Percentiles rank a stretch among this genome's conserved stretches.
These are phyloP conservation scores for Saxidomus purpurata DNA, from an alignment of 1,140 invertebrate species.

Conservation along the genomic window DNA sequence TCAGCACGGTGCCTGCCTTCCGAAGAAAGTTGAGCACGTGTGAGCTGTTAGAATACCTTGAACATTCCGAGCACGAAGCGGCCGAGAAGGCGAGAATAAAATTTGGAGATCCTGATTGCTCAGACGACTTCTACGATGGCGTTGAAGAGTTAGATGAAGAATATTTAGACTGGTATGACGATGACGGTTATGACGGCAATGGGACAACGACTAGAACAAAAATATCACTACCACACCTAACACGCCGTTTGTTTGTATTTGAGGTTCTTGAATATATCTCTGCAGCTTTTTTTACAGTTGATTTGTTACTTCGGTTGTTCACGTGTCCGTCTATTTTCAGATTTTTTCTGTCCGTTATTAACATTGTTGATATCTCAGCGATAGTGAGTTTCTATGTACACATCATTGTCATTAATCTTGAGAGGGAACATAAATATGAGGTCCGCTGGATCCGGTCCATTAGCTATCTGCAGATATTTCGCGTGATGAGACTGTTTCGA, in stretches of 20 bases:
- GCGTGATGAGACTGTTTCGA: constrained; percentile 98
- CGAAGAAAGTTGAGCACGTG: constrained; percentile 33
- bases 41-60: constrained; percentile 42
- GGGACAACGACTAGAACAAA: not conserved
- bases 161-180: not conserved
- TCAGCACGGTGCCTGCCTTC: constrained; percentile 34
- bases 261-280: constrained; percentile 33
- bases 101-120: constrained; percentile 25
- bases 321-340: constrained; percentile 21
- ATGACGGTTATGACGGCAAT: not conserved
- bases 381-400: constrained; percentile 33
- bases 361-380: constrained; percentile 56
- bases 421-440: constrained; percentile 15
- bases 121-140: not conserved
- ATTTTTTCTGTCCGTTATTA: constrained; percentile 20
- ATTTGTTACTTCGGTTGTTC: constrained; percentile 30
- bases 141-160: constrained; percentile 2
- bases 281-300: constrained; percentile 40
- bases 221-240: not conserved
- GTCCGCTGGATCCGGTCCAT: constrained; percentile 58
- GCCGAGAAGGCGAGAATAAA: not conserved
- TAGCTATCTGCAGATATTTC: constrained; percentile 97
- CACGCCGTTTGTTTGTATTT: not conserved
- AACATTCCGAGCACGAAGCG: not conserved
- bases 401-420: constrained; percentile 9